These are phyloP conservation scores for Agrypnus murinus DNA, from an alignment of 2,888 invertebrate genomes.

Conservation along the genomic window DNA sequence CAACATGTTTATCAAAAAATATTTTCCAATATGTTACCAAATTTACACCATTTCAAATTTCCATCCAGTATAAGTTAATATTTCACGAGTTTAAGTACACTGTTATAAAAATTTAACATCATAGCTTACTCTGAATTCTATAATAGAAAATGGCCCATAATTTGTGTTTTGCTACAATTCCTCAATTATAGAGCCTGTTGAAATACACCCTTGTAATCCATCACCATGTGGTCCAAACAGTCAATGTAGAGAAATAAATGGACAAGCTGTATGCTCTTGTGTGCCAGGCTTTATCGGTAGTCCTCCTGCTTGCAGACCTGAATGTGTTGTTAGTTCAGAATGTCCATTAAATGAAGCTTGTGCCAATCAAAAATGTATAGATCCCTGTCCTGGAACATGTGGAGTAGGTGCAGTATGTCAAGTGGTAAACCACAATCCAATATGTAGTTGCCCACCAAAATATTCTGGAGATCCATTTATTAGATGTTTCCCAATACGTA, in stretches of 20 bases:
- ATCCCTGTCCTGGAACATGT: slow-evolving; percentile 74
- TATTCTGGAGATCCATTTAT: slow-evolving; percentile 81
- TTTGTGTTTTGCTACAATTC: neutral
- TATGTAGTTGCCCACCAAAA: slow-evolving; percentile 77
- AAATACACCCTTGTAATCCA: slow-evolving; percentile 78
- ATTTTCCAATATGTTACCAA: no score
- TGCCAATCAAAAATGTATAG: slow-evolving; percentile 73
- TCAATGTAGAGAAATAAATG: slow-evolving; percentile 73
- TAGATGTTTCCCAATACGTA: slow-evolving; percentile 67
- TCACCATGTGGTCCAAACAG: slow-evolving; percentile 78
- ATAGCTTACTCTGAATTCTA: no score
- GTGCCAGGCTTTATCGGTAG: slow-evolving; percentile 71
- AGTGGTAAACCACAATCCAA: slow-evolving; percentile 76
- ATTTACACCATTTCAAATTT: no score
- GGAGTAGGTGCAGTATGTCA: slow-evolving; percentile 74
- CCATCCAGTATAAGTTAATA: no score
- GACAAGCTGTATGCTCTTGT: slow-evolving; percentile 77
- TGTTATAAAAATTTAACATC: no score
- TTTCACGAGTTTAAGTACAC: no score
- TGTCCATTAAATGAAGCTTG: slow-evolving; percentile 72
- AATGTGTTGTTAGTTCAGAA: slow-evolving; percentile 72
- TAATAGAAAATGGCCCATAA: no score
- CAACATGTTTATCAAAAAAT: no score
- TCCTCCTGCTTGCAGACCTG: slow-evolving; percentile 75
- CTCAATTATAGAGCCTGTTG: slow-evolving; percentile 52